Percentiles rank a stretch among this genome's conserved stretches.
These are phyloP conservation scores for Lithophane ornitopus DNA, from an alignment of 2,888 invertebrate species.

Conservation along the genomic window DNA sequence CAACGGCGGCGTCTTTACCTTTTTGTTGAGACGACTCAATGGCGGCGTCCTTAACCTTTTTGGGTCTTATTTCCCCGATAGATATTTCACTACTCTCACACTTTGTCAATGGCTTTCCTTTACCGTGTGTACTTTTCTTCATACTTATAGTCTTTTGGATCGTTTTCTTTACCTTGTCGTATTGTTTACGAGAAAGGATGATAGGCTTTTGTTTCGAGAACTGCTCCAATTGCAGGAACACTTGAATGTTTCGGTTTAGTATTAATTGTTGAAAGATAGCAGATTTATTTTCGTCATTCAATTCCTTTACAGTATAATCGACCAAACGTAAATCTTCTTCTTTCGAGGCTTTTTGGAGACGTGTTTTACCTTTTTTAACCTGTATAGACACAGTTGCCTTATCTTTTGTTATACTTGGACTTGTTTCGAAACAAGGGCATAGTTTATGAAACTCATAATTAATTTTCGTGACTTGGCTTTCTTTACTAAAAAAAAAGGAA, in stretches of 20 bases:
- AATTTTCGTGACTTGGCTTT: constrained; percentile 57
- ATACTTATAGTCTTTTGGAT: constrained; percentile 72
- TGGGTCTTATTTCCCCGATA: constrained; percentile 72
- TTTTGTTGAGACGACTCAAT: constrained; percentile 30
- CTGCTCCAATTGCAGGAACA: constrained; percentile 77
- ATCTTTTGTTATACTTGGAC: not conserved
- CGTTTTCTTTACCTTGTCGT: constrained; percentile 79
- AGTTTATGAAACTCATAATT: constrained; percentile 53
- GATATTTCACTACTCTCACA: constrained; percentile 65
- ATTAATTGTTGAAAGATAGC: constrained; percentile 71
- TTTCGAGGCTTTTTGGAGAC: not conserved
- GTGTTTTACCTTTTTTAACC: not conserved
- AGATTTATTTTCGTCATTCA: constrained; percentile 26
- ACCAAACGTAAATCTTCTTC: not conserved
- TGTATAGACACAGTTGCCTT: constrained; percentile 34
- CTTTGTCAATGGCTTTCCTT: constrained; percentile 37
- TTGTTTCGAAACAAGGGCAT: constrained; percentile 30
- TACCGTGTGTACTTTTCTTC: constrained; percentile 57
- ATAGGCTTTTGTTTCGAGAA: constrained; percentile 78
- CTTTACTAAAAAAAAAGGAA: constrained; percentile 61
- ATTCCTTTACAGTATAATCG: not conserved
- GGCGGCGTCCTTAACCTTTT: constrained; percentile 41
- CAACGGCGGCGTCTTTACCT: constrained; percentile 22
- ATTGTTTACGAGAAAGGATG: constrained; percentile 79
- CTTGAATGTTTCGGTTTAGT: constrained; percentile 77